Conservation (phyloP, 2,113 vertebrate species). For the Myotis yumanensis region DNA sequence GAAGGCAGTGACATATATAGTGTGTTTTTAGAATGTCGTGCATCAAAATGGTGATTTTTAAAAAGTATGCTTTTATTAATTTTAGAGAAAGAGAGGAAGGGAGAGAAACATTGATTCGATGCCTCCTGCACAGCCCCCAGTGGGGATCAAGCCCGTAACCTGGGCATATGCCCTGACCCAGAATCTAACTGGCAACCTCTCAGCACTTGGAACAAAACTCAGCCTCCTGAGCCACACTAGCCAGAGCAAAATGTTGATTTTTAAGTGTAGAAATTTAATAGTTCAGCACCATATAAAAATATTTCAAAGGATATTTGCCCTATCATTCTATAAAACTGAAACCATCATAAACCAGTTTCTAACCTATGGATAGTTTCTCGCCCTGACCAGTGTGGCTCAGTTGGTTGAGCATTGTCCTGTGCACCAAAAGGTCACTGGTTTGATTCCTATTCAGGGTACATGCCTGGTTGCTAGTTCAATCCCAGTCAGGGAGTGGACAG, state of each 20-base stretch:
- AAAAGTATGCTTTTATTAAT: neutral
- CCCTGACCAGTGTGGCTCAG: too few relatives aligned
- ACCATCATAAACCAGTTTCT: neutral
- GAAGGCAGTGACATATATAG: neutral
- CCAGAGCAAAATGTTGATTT: neutral
- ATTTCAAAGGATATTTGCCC: neutral
- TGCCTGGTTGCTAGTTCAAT: too few relatives aligned
- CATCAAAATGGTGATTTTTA: neutral
- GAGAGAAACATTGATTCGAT: neutral
- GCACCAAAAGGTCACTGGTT: too few relatives aligned
- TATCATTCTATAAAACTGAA: neutral
- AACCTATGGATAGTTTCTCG: too few relatives aligned
- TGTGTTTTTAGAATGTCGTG: neutral
- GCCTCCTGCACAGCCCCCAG: neutral
- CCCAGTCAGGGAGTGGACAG: too few relatives aligned
- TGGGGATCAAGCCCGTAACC: neutral
- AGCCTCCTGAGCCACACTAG: neutral
- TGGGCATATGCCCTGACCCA: neutral
- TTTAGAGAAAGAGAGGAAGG: neutral
- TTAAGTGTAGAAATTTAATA: neutral
- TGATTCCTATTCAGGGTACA: too few relatives aligned
- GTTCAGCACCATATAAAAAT: neutral
- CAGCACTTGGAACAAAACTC: neutral
- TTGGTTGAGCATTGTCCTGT: too few relatives aligned
- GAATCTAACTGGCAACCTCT: neutral